These are phyloP conservation scores for Pachymerium ferrugineum DNA, from an alignment of 2,888 invertebrate species.

Conservation along the genomic window DNA sequence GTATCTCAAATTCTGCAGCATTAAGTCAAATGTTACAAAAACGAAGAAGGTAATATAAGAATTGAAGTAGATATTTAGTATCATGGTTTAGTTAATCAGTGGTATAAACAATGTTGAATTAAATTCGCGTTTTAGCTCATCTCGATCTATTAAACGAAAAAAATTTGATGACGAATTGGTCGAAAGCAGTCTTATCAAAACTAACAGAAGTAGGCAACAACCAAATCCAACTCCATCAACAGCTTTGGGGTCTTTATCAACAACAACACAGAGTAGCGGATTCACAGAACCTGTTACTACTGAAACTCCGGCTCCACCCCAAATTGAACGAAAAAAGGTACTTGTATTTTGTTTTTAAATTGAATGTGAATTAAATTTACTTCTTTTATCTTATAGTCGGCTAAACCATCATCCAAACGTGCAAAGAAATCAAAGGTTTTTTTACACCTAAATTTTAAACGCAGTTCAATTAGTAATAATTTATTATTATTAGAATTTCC, in stretches of 20 bases:
- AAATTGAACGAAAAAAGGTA: neutral
- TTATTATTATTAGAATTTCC: slow-evolving; percentile 37
- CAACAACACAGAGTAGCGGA: neutral
- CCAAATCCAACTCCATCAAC: neutral
- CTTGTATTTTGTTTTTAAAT: neutral
- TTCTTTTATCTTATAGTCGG: slow-evolving; percentile 32
- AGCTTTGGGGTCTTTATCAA: neutral
- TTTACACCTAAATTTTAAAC: neutral
- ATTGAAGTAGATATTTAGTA: too few species aligned
- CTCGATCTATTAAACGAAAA: slow-evolving; percentile 87
- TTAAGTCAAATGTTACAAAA: slow-evolving; percentile 4
- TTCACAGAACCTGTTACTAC: neutral
- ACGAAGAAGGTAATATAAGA: slow-evolving; percentile 27
- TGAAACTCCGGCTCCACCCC: neutral
- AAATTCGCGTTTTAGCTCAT: slow-evolving; percentile 61
- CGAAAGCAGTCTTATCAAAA: slow-evolving; percentile 63
- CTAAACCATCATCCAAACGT: slow-evolving; percentile 38
- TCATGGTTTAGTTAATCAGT: too few species aligned
- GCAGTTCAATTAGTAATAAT: neutral
- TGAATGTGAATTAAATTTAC: neutral
- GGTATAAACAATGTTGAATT: too few species aligned
- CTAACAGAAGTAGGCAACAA: slow-evolving; percentile 36
- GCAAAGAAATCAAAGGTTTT: slow-evolving; percentile 39
- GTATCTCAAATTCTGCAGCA: neutral
- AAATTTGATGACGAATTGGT: slow-evolving; percentile 97